Evolutionary conservation across 2,113 vertebrate genomes (phyloP).

Genomic region (Hemibates koningsi): DNA sequence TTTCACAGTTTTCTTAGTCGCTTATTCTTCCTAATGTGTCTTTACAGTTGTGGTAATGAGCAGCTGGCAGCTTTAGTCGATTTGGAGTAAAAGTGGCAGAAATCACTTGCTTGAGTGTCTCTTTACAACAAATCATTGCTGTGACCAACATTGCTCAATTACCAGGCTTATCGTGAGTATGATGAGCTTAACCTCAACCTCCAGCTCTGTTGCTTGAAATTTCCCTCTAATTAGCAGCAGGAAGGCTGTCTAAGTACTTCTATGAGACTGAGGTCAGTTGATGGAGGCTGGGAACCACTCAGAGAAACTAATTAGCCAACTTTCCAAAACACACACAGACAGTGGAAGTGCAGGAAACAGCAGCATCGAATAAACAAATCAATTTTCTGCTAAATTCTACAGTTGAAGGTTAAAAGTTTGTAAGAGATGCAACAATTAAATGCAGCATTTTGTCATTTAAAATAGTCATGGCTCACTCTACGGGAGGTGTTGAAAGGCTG

Average conservation of each 20-base stretch:
- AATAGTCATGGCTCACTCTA: not conserved
- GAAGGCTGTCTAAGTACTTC: slow-evolving; percentile 5
- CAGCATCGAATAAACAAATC: slow-evolving; percentile 20
- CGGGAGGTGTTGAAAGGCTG: slow-evolving; percentile 15
- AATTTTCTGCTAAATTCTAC: slow-evolving; percentile 5
- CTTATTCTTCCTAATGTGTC: not conserved
- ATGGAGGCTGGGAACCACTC: slow-evolving; percentile 40
- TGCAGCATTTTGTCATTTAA: not conserved
- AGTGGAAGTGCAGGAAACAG: not conserved
- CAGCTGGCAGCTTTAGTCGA: not conserved
- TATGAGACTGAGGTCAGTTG: slow-evolving; percentile 38
- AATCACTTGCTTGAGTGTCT: slow-evolving; percentile 25
- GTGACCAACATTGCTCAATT: slow-evolving; percentile 36
- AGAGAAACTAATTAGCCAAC: slow-evolving; percentile 44
- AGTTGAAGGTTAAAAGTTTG: not conserved
- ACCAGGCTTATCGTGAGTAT: slow-evolving; percentile 41
- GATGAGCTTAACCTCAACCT: slow-evolving; percentile 57
- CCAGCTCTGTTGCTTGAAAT: slow-evolving; percentile 21
- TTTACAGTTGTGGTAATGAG: not conserved
- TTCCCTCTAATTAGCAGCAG: slow-evolving; percentile 52
- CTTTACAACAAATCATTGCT: slow-evolving; percentile 12
- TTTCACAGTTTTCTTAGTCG: not conserved
- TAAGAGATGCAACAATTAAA: not conserved
- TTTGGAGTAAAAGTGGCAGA: slow-evolving; percentile 14
- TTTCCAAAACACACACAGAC: slow-evolving; percentile 35